phyloP scores from a whole-genome alignment of 1,140 invertebrate genomes.

The Andrena cerasifolii region DNA sequence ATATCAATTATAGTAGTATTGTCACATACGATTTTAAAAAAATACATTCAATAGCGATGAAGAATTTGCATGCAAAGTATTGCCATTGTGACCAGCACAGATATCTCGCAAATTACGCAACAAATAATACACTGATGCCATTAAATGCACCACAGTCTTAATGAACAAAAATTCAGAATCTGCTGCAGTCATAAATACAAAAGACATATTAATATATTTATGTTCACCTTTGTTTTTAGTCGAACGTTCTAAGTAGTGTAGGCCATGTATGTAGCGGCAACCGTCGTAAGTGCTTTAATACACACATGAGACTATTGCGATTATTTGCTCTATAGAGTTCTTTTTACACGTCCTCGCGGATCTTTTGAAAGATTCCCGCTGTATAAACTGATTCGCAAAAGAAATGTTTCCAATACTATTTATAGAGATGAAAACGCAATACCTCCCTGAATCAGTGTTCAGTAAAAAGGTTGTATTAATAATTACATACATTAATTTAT shows the following conservation, averaged over 20 bases:
- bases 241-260: slow-evolving; percentile 1
- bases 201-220: slow-evolving; percentile 15
- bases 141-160: slow-evolving; percentile 57
- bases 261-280: neutral
- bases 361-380: neutral
- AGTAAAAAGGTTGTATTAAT: slow-evolving; percentile 53
- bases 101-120: slow-evolving; percentile 8
- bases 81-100: slow-evolving; percentile 40
- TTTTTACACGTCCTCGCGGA: neutral
- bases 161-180: slow-evolving; percentile 28
- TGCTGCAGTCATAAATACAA: slow-evolving; percentile 29
- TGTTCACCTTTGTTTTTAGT: neutral
- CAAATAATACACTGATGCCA: slow-evolving; percentile 37
- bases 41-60: neutral
- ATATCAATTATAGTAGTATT: slow-evolving; percentile 11
- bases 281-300: slow-evolving; percentile 4
- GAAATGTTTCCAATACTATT: slow-evolving; percentile 16
- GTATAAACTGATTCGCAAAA: slow-evolving; percentile 14
- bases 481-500: slow-evolving; percentile 62
- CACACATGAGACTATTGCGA: slow-evolving; percentile 14
- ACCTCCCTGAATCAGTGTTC: slow-evolving; percentile 16
- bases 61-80: slow-evolving; percentile 16
- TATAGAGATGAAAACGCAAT: slow-evolving; percentile 27
- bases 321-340: neutral
- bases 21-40: slow-evolving; percentile 29